A percentile compares a stretch with the other conserved stretches of the same genome.
Conservation (phyloP, 2,113 vertebrate genomes). For the Siphamia tubifer region DNA sequence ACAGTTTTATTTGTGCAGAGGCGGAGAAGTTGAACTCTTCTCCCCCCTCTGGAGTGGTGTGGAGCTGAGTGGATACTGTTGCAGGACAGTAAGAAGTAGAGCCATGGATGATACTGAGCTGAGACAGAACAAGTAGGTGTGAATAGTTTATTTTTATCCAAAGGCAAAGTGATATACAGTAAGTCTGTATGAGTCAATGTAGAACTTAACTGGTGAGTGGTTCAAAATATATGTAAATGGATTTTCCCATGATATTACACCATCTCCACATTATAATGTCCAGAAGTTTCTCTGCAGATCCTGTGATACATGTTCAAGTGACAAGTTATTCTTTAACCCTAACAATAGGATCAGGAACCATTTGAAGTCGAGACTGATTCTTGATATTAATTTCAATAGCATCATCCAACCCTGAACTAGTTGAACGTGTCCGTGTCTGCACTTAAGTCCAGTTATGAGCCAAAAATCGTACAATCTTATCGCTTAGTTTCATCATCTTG, state of each 20-base stretch:
- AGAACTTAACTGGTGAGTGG: too few relatives aligned
- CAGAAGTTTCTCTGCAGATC: too few relatives aligned
- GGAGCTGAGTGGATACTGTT: slow-evolving; percentile 38
- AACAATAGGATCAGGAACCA: too few relatives aligned
- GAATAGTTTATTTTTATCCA: slow-evolving; percentile 4
- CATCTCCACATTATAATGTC: too few relatives aligned
- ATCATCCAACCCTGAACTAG: background rate
- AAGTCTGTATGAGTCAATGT: background rate
- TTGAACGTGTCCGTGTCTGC: background rate
- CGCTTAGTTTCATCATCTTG: background rate
- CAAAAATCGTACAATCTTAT: too few relatives aligned
- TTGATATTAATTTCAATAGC: background rate
- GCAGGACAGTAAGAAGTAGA: slow-evolving; percentile 5
- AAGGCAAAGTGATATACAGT: background rate
- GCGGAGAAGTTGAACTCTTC: slow-evolving; percentile 22
- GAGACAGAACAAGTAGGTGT: background rate
- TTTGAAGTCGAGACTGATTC: too few relatives aligned
- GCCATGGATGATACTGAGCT: background rate
- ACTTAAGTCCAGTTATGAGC: too few relatives aligned
- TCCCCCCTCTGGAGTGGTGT: background rate
- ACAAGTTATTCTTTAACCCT: too few relatives aligned
- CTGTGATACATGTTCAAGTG: too few relatives aligned
- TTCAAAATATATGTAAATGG: too few relatives aligned
- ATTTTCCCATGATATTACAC: too few relatives aligned
- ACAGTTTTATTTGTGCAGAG: slow-evolving; percentile 66